Conservation (phyloP, 2,888 invertebrate species). For the Neria commutata region DNA sequence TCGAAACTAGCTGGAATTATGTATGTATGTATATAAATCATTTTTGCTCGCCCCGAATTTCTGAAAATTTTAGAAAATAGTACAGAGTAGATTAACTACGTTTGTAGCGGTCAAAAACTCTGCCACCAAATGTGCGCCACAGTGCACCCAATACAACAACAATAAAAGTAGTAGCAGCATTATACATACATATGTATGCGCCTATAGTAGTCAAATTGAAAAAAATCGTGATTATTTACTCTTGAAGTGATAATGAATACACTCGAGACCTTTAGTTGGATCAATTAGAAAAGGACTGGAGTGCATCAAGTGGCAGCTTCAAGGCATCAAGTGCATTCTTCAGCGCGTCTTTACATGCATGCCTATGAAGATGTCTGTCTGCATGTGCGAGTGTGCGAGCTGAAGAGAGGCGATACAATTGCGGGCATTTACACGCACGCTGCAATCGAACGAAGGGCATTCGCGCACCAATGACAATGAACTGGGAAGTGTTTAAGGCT, state of each 20-base stretch:
- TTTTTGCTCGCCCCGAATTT: too few relatives aligned
- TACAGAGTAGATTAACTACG: too few relatives aligned
- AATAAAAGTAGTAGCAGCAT: background rate
- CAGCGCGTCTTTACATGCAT: conserved; percentile 31
- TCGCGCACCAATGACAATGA: conserved; percentile 17
- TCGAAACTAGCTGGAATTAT: too few relatives aligned
- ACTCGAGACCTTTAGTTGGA: background rate
- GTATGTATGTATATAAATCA: too few relatives aligned
- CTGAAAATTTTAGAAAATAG: too few relatives aligned
- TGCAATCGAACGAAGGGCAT: background rate
- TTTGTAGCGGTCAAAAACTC: too few relatives aligned
- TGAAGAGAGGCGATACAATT: background rate
- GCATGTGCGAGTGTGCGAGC: background rate
- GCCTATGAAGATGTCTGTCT: background rate
- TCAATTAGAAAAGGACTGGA: conserved; percentile 37
- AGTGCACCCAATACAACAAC: too few relatives aligned
- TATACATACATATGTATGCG: background rate
- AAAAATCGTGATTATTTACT: background rate
- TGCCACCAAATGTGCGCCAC: too few relatives aligned
- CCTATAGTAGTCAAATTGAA: too few relatives aligned
- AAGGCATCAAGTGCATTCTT: conserved; percentile 45
- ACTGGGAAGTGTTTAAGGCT: conserved; percentile 16
- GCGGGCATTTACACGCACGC: background rate
- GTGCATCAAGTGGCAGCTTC: conserved; percentile 52
- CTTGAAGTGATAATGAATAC: conserved; percentile 2